Conservation (phyloP, 2,113 vertebrate species). For the Sceloporus undulatus region DNA sequence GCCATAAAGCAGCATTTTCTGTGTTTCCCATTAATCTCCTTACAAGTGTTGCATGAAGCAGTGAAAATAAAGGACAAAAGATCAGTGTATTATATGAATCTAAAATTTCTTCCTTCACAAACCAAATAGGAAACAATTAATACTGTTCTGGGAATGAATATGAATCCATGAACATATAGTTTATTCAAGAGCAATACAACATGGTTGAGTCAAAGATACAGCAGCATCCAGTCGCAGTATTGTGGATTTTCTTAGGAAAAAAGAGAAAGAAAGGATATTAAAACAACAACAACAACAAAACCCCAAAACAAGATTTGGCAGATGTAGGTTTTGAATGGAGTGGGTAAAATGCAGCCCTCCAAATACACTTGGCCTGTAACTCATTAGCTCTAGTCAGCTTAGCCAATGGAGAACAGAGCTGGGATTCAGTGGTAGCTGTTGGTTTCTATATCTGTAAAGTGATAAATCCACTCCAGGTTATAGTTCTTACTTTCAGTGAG, state of each 20-base stretch:
- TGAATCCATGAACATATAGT: background rate
- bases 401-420: no score
- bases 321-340: background rate
- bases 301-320: no score
- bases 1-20: no score
- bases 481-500: no score
- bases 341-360: no score
- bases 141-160: slow-evolving; percentile 22
- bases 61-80: background rate
- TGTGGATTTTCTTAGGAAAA: slow-evolving; percentile 27
- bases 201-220: background rate
- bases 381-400: no score
- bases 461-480: no score
- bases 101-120: slow-evolving; percentile 26
- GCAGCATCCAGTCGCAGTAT: background rate
- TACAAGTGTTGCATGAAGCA: background rate
- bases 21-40: slow-evolving; percentile 13
- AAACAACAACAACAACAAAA: no score
- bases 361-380: no score
- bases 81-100: slow-evolving; percentile 6
- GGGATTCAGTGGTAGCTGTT: no score
- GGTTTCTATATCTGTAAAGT: no score
- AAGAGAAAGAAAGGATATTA: background rate
- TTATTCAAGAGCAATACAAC: background rate
- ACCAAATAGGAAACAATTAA: background rate